Evolutionary conservation across 2,888 invertebrate genomes (phyloP), one percentile per base, ranked within the genome.

Genomic region (Drosophila nr. medialis): DNA sequence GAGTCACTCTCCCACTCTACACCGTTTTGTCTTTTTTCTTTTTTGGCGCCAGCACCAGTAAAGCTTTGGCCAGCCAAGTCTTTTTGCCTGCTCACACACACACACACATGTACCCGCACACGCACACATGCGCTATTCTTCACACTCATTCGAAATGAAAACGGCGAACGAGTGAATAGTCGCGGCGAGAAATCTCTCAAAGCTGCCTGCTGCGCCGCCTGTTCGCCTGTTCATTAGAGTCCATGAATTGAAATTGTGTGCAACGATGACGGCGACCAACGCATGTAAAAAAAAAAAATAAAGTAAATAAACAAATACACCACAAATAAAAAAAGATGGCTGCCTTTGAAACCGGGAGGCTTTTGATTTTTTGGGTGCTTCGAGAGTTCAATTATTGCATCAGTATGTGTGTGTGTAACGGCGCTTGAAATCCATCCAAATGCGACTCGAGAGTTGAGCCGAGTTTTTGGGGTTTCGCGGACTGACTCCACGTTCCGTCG

Each of bases 161-260:
- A 73, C 70, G 80, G 78, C 71, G 73, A 75, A 78, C 77, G 85
- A 89, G 85, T 86, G 89, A 89, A 76, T 77, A 75, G 76, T 75
- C 76, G 72, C 72, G 79, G 71, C 78, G 59, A 75, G 70, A 71
- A 77, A 71, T 72, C 72, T 69, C 77, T 69, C 77, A 65, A 83
- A 80, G 77, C 55, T 30, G 54, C 71, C 32, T 8, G 53, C 74
- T 63, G 0, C 7, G 1, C 5, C 2, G 53, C 67, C 91, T 92
- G 92, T 38, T 80, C 68, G 84, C 93, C 93, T 91, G 85, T 81
- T 90, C 80, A 79, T 90, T 92, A 92, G 92, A 93, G 93, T 92
- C 92, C 92, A 92, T 90, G 92, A 92, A 92, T 92, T 92, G 90
- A 91, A 92, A 91, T 91, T 90, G 81, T 85, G 87, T 89, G 82